phyloP scores from a whole-genome alignment of 2,888 invertebrate genomes.

The Scaptomyza cyrtandrae region DNA sequence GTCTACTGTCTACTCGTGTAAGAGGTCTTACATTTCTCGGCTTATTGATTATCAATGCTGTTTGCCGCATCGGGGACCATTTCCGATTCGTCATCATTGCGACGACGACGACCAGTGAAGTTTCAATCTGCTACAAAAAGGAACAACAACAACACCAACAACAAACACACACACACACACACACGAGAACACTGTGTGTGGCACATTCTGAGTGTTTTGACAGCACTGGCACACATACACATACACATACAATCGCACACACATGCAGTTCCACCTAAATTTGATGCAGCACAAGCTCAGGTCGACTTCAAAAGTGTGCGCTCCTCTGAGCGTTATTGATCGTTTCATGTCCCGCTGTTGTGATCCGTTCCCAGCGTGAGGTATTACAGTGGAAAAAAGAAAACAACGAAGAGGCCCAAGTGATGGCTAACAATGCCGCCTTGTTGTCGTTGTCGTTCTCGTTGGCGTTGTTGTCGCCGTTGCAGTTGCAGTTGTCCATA shows the following conservation, averaged over 20 bases:
- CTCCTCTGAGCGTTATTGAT: conserved; percentile 66
- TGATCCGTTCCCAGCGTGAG: conserved; percentile 78
- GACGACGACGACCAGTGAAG: conserved; percentile 48
- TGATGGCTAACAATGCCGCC: conserved; percentile 67
- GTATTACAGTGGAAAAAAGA: conserved; percentile 35
- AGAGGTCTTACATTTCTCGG: conserved; percentile 69
- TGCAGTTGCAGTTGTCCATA: conserved; percentile 54
- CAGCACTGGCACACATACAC: conserved; percentile 53
- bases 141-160: not conserved
- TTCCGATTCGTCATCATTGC: conserved; percentile 77
- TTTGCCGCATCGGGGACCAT: conserved; percentile 67
- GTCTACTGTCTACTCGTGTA: conserved; percentile 39
- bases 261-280: conserved; percentile 68
- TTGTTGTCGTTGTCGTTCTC: conserved; percentile 41
- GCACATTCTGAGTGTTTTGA: conserved; percentile 74
- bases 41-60: conserved; percentile 74
- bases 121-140: conserved; percentile 62
- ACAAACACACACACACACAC: not conserved
- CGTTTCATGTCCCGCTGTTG: conserved; percentile 77
- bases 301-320: conserved; percentile 68
- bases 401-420: conserved; percentile 34
- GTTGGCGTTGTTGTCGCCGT: conserved; percentile 33
- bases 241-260: conserved; percentile 23
- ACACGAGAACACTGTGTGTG: conserved; percentile 62
- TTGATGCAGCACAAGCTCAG: conserved; percentile 62